Percentiles rank a stretch among this genome's conserved stretches.
Conservation (phyloP, 2,888 invertebrate genomes). For the Cerastis rubricosa region DNA sequence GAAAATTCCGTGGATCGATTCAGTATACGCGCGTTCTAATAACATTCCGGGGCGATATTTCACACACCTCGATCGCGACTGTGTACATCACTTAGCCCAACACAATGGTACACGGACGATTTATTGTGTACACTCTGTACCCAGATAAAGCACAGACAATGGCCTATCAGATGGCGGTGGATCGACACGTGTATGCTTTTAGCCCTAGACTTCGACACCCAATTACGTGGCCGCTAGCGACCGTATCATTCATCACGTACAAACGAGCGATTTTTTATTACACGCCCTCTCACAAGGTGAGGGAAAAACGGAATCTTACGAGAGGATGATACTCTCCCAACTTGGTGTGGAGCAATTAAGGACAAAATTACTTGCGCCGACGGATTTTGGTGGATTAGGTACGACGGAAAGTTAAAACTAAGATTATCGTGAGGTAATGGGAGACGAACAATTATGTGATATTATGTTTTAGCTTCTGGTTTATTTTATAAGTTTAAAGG, state of each 20-base stretch:
- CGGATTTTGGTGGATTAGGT: slow-evolving; percentile 71
- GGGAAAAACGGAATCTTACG: slow-evolving; percentile 73
- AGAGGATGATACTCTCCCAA: slow-evolving; percentile 75
- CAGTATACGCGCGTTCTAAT: slow-evolving; percentile 84
- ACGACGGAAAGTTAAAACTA: slow-evolving; percentile 66
- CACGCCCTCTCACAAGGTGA: slow-evolving; percentile 65
- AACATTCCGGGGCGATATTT: slow-evolving; percentile 86
- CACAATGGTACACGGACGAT: slow-evolving; percentile 86
- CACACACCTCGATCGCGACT: slow-evolving; percentile 78
- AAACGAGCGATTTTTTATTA: slow-evolving; percentile 85
- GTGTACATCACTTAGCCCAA: slow-evolving; percentile 76
- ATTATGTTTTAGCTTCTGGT: slow-evolving; percentile 12
- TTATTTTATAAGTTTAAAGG: background rate
- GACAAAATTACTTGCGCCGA: slow-evolving; percentile 72
- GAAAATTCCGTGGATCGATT: slow-evolving; percentile 83
- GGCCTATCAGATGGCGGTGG: slow-evolving; percentile 83
- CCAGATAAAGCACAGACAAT: slow-evolving; percentile 88
- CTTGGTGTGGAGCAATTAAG: slow-evolving; percentile 79
- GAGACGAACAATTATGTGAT: slow-evolving; percentile 18
- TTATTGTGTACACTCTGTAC: slow-evolving; percentile 85
- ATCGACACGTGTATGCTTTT: slow-evolving; percentile 90
- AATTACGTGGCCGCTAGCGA: slow-evolving; percentile 84
- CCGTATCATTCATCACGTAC: slow-evolving; percentile 85
- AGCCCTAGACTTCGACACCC: slow-evolving; percentile 87
- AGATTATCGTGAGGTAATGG: slow-evolving; percentile 59